Conservation (phyloP, 2,888 invertebrate genomes). For the Agrochola circellaris region DNA sequence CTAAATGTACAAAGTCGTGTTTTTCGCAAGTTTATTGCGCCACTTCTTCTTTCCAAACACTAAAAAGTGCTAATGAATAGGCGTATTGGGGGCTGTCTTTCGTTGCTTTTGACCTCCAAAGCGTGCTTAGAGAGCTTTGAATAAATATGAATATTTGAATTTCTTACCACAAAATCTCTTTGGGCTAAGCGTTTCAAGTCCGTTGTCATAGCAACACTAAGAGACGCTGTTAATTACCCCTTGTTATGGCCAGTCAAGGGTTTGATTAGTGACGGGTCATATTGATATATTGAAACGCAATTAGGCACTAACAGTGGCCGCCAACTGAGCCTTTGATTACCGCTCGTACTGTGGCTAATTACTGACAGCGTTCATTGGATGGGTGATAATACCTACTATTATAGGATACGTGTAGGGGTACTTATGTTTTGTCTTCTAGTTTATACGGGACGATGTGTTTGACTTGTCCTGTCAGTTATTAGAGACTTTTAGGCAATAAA, state of each 20-base stretch:
- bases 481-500: background rate
- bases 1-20: background rate
- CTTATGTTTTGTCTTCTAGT: background rate
- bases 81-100: background rate
- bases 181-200: background rate
- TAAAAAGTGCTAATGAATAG: background rate
- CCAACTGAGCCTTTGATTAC: slow-evolving; percentile 52
- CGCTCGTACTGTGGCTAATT: slow-evolving; percentile 39
- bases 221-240: slow-evolving; percentile 49
- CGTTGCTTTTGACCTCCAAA: background rate
- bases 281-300: slow-evolving; percentile 63
- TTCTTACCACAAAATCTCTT: background rate
- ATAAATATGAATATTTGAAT: slow-evolving; percentile 15
- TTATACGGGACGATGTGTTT: background rate
- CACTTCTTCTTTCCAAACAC: background rate
- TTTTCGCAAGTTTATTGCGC: background rate
- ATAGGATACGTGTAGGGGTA: background rate
- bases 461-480: background rate
- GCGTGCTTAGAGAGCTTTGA: background rate
- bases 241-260: slow-evolving; percentile 51
- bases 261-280: slow-evolving; percentile 58
- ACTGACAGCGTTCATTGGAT: slow-evolving; percentile 15
- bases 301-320: slow-evolving; percentile 56
- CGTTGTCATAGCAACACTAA: slow-evolving; percentile 30
- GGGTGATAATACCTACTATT: background rate